Base-by-base conservation (phyloP, 2,888 invertebrate genomes). In the Oithona nana region DNA sequence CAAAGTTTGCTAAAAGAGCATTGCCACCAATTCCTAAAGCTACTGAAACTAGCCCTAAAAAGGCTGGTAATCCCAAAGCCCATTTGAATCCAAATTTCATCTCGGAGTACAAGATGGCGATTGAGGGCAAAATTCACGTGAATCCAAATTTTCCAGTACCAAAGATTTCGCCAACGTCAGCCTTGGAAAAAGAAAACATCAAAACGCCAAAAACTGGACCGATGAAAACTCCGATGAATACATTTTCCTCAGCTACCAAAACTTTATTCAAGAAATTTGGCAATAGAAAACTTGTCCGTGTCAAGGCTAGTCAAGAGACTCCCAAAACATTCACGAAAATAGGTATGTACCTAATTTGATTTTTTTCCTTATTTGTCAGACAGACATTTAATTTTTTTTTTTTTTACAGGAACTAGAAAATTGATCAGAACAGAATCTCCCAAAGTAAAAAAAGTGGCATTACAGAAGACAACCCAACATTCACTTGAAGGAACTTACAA, bases 181-280 rank as follows among this genome's bases (percentile, higher is more conserved):
- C 54, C n/a, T 2, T 13, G 3, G 22, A 20, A 24, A 26, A 24
- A 13, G 26, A 52, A 3, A 26, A 24, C 6, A 24, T 52, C 24
- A 26, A 52, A 52, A 52, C 22, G 54, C 54, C 26, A 2, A n/a
- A n/a, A 13, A 24, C 22, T 16, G 24, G 26, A 16, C n/a, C n/a
- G 3, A 52, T 24, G 16, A 20, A 26, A 52, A 52, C 54, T 22
- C 54, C 54, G 1, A n/a, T n/a, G n/a, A 20, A n/a, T 39, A 39
- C 58, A 11, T 3, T 29, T n/a, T 39, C 39, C 39, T 39, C 39
- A 39, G 39, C 39, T 16, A 39, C 39, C 39, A 39, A 39, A 16
- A 11, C 39, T 6, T 11, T 39, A 11, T 58, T 58, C 22, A 30
- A 39, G 22, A 58, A 58, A 11, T 39, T 58, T 48, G 58, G 58